These are phyloP conservation scores for Ophioderma brevispina DNA, from an alignment of 35 echinoderm and acorn worm species.

Conservation along the genomic window DNA sequence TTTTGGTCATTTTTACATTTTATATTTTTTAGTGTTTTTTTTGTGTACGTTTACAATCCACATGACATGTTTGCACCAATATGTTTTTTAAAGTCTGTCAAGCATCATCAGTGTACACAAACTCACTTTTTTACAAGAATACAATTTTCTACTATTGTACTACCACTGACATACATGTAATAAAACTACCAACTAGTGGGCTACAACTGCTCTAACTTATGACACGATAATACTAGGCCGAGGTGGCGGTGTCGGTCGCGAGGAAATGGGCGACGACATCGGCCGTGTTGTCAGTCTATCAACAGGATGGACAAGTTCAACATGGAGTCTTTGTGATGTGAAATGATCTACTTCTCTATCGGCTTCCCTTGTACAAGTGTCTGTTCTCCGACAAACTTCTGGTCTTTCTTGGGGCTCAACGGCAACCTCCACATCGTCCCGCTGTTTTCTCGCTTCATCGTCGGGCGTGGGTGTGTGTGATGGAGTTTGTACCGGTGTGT, in stretches of 20 bases:
- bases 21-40: not conserved
- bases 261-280: not conserved
- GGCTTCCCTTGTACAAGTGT: constrained; percentile 8
- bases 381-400: constrained; percentile 26
- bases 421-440: constrained; percentile 50
- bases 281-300: constrained; percentile 78
- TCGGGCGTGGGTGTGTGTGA: constrained; percentile 90
- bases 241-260: not conserved
- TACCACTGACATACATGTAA: not conserved
- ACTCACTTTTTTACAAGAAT: not conserved
- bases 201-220: constrained; percentile 29
- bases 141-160: not conserved
- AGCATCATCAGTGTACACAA: not conserved
- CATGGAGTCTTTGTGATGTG: constrained; percentile 62
- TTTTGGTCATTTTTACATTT: not conserved
- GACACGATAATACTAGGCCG: constrained; percentile 82
- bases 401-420: constrained; percentile 35
- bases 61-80: not conserved
- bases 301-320: constrained; percentile 88
- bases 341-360: constrained; percentile 29
- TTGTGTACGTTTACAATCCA: not conserved
- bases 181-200: not conserved
- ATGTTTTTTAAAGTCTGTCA: not conserved
- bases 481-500: constrained; percentile 89
- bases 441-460: constrained; percentile 63